Percentiles rank a stretch among this genome's conserved stretches.
These are phyloP conservation scores for Sinella curviseta DNA, from an alignment of 1,140 invertebrate species.

Conservation along the genomic window DNA sequence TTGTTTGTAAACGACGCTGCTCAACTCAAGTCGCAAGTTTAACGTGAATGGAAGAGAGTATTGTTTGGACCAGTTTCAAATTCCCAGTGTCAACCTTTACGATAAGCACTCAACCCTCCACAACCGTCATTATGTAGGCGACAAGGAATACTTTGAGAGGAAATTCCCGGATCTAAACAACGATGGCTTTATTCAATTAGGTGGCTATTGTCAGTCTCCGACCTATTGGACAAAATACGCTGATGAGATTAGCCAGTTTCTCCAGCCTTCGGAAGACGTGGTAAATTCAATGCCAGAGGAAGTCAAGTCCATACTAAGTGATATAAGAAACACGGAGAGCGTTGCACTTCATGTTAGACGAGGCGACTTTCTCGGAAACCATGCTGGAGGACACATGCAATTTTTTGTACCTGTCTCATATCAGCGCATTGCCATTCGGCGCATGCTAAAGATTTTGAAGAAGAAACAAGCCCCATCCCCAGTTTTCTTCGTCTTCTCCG, in stretches of 20 bases:
- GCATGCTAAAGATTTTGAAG: constrained; percentile 20
- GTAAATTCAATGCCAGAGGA: neutral
- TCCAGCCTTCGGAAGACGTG: too few relatives aligned
- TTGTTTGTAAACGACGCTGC: too few relatives aligned
- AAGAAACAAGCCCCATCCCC: constrained; percentile 12
- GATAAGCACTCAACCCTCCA: too few relatives aligned
- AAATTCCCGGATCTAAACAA: neutral
- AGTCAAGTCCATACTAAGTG: neutral
- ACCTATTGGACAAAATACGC: neutral
- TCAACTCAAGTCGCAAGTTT: neutral
- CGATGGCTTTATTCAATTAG: neutral
- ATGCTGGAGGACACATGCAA: neutral
- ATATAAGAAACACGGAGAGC: neutral
- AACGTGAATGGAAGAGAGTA: neutral
- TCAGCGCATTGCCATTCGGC: constrained; percentile 17
- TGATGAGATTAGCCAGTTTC: neutral
- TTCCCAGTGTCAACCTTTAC: too few relatives aligned
- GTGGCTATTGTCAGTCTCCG: constrained; percentile 34
- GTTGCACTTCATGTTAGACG: constrained; percentile 32
- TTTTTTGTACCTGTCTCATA: constrained; percentile 23
- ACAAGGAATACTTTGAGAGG: neutral
- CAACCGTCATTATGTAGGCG: neutral
- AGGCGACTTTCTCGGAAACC: constrained; percentile 19
- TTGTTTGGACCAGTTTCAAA: neutral
- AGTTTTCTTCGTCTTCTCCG: constrained; percentile 37